phyloP scores from a whole-genome alignment of 2,113 vertebrate species.

The Dolichotis patagonum region DNA sequence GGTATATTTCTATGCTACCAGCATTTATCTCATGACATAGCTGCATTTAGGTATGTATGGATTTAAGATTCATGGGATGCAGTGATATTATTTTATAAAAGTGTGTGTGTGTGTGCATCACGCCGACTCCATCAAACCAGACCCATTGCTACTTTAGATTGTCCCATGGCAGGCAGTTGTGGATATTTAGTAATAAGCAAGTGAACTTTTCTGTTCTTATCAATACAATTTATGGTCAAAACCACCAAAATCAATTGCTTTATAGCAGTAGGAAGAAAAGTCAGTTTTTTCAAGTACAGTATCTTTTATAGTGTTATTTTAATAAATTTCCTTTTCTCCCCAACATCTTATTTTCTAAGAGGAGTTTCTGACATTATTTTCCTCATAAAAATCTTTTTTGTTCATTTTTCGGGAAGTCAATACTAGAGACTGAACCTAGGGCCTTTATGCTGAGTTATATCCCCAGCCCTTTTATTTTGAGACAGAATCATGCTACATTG shows the following conservation, averaged over 20 bases:
- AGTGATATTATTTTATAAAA: conserved; percentile 69
- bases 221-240: conserved; percentile 31
- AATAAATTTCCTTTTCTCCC: conserved; percentile 72
- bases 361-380: conserved; percentile 72
- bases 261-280: conserved; percentile 60
- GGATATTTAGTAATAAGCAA: conserved; percentile 50
- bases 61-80: conserved; percentile 70
- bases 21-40: conserved; percentile 84
- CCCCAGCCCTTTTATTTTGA: background rate
- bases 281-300: conserved; percentile 69
- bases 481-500: background rate
- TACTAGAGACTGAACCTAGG: background rate
- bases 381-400: background rate
- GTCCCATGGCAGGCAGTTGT: background rate
- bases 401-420: background rate
- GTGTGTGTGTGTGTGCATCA: fast-evolving
- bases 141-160: conserved; percentile 24
- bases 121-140: background rate
- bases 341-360: conserved; percentile 63
- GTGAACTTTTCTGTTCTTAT: conserved; percentile 34
- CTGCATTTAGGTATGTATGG: conserved; percentile 81
- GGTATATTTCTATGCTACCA: conserved; percentile 89
- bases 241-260: conserved; percentile 56
- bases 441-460: background rate
- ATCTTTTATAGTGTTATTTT: conserved; percentile 73